phyloP scores from a whole-genome alignment of 2,888 invertebrate species.

The Petrolisthes cinctipes region DNA sequence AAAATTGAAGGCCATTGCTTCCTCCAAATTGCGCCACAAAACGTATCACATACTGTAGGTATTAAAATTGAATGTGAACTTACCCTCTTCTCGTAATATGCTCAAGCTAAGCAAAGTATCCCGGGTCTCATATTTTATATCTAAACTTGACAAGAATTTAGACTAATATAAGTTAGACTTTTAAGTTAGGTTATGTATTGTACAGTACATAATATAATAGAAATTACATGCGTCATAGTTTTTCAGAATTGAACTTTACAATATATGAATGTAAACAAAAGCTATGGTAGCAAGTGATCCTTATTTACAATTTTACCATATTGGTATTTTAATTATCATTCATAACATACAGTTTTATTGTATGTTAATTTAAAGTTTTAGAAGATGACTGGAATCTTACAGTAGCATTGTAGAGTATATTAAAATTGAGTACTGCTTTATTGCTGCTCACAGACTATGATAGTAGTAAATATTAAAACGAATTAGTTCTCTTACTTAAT shows the following conservation, averaged over 20 bases:
- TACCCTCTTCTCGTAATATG: background rate
- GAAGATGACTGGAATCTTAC: background rate
- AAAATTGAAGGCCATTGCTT: too few species aligned
- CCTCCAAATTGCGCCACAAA: too few species aligned
- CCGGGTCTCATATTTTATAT: background rate
- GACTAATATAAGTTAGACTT: too few species aligned
- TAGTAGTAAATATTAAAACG: too few species aligned
- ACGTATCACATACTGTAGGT: too few species aligned
- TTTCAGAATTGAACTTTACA: background rate
- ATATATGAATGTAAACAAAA: background rate
- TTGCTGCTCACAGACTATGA: too few species aligned
- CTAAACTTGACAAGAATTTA: background rate
- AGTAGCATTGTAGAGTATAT: background rate
- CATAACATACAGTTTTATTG: background rate
- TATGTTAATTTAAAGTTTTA: background rate
- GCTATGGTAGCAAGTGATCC: background rate
- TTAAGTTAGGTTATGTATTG: background rate
- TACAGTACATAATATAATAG: background rate
- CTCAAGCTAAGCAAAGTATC: background rate
- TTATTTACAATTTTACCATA: background rate
- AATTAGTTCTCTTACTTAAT: too few species aligned
- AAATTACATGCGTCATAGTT: background rate
- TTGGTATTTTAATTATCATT: slow-evolving; percentile 9
- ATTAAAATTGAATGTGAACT: too few species aligned
- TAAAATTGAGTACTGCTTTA: too few species aligned